Base-by-base conservation (phyloP, 1,140 invertebrate species). In the Pectinophora gossypiella region DNA sequence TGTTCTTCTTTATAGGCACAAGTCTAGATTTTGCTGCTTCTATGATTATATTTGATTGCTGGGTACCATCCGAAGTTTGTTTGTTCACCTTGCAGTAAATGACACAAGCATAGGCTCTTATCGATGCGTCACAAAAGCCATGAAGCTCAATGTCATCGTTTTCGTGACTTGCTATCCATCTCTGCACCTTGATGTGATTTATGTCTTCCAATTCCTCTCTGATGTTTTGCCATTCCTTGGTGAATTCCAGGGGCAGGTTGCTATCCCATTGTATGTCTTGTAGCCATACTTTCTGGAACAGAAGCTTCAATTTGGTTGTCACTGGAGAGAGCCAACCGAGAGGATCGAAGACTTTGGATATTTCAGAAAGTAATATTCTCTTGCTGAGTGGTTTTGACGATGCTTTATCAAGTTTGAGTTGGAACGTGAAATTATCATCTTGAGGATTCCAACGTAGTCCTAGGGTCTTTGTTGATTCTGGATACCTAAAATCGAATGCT, bases 231-330 rank as follows among this genome's bases (percentile, higher is more conserved):
- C 48, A 49, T 19, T 49, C 48, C 4, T 48, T 36, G n/a, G 36
- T 13, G 13, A 70, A 20, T 19, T 64, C 7, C 3, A 35, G 7
- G 7, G 65, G 61, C 42, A 86, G 16, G 1, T 47, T 7, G 13
- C 79, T 72, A 53, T 88, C 79, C 78, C 80, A 86, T 38, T 46
- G 45, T 0, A 64, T 10, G 15, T 72, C 57, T 12, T 47, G 2
- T 45, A 9, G 13, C 68, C 75, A 73, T 7, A 83, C 19, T 19
- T 63, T 44, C 61, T 86, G 74, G 13, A 85, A 64, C 1, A 85
- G 44, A n/a, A 77, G 59, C 51, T 85, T 84, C 10, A 60, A 61
- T 9, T 36, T 50, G 7, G 82, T 59, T 0, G 68, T 64, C 3
- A 68, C 48, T 5, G 80, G 82, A 0, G 61, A 47, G 0, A 84